Base-by-base conservation (phyloP, 1,140 invertebrate species). In the Papilio machaon region DNA sequence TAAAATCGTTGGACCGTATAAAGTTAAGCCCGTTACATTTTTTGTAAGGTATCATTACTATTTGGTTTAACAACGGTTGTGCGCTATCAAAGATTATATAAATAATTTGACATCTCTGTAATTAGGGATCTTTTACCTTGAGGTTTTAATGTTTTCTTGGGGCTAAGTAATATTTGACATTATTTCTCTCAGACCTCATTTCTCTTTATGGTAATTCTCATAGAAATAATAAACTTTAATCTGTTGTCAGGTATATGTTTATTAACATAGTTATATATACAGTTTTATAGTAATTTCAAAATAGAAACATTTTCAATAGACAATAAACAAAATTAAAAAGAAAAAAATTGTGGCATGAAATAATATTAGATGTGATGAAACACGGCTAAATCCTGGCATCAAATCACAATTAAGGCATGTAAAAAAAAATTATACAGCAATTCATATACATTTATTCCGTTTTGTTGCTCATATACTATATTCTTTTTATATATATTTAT, bases 201-300 rank as follows among this genome's bases (percentile, higher is more conserved):
- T 30, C 23, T 30, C 23, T 30, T 30, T 30, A 30, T 9, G 1
- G 58, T 30, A 19, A 64, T 54, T 64, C n/a, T 58, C 8, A 64
- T 64, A 64, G 60, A 64, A 90, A 90, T 90, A 85, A 89, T 87
- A 92, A 77, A 83, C 78, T 15, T 67, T 75, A 81, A 81, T 75
- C 64, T 83, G 82, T 87, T 91, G 91, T 89, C 86, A 88, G 90
- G 91, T 91, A 91, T 92, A 91, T 92, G 90, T 94, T 93, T 93
- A 93, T 93, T 94, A 93, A 94, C 93, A 94, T 94, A 93, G 83
- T 86, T 91, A 87, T 93, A 92, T 94, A 93, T 93, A 94, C 93
- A 94, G 30, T 70, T 90, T 92, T 87, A 93, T 93, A 89, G 88
- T 91, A 92, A 92, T 93, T 94, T 92, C 81, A 94, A 91, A 92